A percentile compares a stretch with the other conserved stretches of the same genome.
phyloP scores from a whole-genome alignment of 2,113 vertebrate genomes.

The Urocolius indicus region DNA sequence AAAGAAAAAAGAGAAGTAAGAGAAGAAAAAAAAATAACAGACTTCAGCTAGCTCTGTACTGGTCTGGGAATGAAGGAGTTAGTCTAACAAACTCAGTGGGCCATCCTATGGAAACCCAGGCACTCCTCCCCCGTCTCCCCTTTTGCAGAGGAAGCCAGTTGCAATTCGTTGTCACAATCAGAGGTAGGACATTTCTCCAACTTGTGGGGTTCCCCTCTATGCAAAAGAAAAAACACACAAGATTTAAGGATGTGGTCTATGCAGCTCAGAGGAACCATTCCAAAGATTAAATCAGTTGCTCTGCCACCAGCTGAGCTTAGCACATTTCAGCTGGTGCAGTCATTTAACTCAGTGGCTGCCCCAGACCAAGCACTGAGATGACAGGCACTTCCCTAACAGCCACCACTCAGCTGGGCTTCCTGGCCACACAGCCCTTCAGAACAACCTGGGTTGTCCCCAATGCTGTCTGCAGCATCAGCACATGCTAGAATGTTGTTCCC shows the following conservation, averaged over 20 bases:
- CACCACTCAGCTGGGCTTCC: not conserved
- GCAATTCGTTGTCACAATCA: not conserved
- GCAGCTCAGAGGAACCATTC: not conserved
- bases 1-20: not conserved
- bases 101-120: not conserved
- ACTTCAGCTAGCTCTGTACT: not conserved
- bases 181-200: not conserved
- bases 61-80: not conserved
- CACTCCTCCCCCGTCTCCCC: not conserved
- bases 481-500: rapidly evolving
- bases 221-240: not conserved
- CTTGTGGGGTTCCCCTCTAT: not conserved
- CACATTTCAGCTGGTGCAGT: not conserved
- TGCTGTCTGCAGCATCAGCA: not conserved
- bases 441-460: not conserved
- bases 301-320: slow-evolving; percentile 2
- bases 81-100: not conserved
- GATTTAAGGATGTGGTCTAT: not conserved
- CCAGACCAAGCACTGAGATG: rapidly evolving
- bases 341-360: not conserved
- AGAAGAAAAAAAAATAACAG: not conserved
- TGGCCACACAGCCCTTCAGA: not conserved
- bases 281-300: not conserved
- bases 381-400: not conserved
- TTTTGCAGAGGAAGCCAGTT: not conserved